Percentiles rank a stretch among this genome's conserved stretches.
phyloP scores from a whole-genome alignment of 1,140 invertebrate species.

The Drosophila aff. region DNA sequence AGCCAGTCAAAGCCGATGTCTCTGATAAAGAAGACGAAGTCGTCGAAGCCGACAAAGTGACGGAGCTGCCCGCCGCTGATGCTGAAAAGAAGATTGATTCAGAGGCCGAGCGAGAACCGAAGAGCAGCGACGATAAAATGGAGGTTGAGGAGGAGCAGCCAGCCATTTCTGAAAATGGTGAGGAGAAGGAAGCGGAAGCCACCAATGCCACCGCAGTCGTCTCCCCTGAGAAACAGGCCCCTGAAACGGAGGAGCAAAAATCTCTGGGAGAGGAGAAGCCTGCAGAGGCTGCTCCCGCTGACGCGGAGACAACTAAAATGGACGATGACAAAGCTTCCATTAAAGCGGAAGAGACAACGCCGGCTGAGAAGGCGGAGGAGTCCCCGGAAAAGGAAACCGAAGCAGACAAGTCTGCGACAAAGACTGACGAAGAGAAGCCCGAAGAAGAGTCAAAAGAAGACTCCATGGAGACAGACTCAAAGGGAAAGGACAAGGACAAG shows the following conservation, averaged over 20 bases:
- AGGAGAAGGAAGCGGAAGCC: slow-evolving; percentile 41
- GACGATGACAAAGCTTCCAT: slow-evolving; percentile 13
- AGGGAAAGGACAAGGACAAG: slow-evolving; percentile 40
- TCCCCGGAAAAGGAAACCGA: slow-evolving; percentile 21
- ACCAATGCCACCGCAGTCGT: not conserved
- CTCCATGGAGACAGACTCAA: slow-evolving; percentile 40
- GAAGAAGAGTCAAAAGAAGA: slow-evolving; percentile 61
- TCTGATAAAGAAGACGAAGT: slow-evolving; percentile 15
- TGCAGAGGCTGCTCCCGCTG: not conserved
- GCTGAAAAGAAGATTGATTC: slow-evolving; percentile 15
- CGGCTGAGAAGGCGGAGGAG: not conserved
- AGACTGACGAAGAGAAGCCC: slow-evolving; percentile 46
- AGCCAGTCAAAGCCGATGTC: slow-evolving; percentile 80
- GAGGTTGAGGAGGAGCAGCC: slow-evolving; percentile 49
- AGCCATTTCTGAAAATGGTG: slow-evolving; percentile 58
- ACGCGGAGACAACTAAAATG: slow-evolving; percentile 24
- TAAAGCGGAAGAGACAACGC: slow-evolving; percentile 9
- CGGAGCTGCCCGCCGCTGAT: slow-evolving; percentile 42
- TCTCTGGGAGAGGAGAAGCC: slow-evolving; percentile 14
- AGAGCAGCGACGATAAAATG: slow-evolving; percentile 50
- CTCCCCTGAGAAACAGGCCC: slow-evolving; percentile 13
- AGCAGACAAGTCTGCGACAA: slow-evolving; percentile 34
- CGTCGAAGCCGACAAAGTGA: not conserved
- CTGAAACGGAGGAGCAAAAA: slow-evolving; percentile 14
- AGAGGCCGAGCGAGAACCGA: slow-evolving; percentile 14